Conservation (phyloP, 2,797 vertebrate genomes). For the Arremon aurantiirostris region DNA sequence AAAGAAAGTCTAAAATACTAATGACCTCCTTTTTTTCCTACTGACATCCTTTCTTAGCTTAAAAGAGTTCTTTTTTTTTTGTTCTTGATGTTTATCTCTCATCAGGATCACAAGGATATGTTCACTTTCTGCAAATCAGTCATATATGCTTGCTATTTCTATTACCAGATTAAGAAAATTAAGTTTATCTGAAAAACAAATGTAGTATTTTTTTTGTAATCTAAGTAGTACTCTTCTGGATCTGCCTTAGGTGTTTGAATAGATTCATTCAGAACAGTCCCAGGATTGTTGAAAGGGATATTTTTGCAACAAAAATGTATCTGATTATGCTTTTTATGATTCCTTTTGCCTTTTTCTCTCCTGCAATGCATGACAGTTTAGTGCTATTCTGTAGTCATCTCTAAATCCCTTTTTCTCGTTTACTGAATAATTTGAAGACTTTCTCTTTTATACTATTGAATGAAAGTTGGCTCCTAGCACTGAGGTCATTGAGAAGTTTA, state of each 20-base stretch:
- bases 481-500: not conserved
- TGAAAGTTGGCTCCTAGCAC: not conserved
- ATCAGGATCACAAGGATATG: not conserved
- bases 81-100: not conserved
- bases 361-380: not conserved
- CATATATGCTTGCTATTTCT: not conserved
- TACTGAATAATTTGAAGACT: not conserved
- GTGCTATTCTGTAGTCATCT: not conserved
- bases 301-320: not conserved
- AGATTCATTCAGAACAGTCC: not conserved
- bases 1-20: not conserved
- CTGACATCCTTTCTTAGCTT: not conserved
- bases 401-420: not conserved
- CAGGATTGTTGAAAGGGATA: not conserved
- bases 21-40: fast-evolving
- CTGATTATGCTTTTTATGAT: not conserved
- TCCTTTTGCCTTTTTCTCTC: not conserved
- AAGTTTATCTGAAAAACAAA: not conserved
- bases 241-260: not conserved
- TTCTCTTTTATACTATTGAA: not conserved
- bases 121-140: not conserved
- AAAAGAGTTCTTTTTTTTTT: not conserved
- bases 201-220: not conserved
- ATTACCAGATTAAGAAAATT: not conserved
- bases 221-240: not conserved